phyloP scores from a whole-genome alignment of 2,797 vertebrate species.

The Cetoscarus ocellatus region DNA sequence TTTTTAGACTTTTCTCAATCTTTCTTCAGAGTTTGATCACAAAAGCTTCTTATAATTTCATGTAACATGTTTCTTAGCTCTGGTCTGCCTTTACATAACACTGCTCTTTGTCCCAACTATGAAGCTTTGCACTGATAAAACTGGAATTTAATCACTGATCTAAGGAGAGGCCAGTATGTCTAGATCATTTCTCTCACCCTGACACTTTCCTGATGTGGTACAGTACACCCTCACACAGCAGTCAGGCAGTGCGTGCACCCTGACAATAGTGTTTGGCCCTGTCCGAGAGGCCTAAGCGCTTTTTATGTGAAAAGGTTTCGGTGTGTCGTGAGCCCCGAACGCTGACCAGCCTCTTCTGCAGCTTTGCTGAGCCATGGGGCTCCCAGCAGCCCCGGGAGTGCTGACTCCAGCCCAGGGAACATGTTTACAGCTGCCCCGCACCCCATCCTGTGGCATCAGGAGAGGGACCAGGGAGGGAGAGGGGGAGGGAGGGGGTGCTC shows the following conservation, averaged over 20 bases:
- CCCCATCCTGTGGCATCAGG: slow-evolving; percentile 69
- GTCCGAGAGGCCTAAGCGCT: slow-evolving; percentile 73
- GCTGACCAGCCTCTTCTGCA: slow-evolving; percentile 83
- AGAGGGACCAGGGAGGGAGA: slow-evolving; percentile 41
- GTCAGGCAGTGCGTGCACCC: slow-evolving; percentile 56
- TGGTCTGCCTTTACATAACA: slow-evolving; percentile 16
- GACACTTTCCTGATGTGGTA: slow-evolving; percentile 50
- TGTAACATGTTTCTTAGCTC: slow-evolving; percentile 17
- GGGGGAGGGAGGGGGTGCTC: slow-evolving; percentile 15
- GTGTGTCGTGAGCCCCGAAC: slow-evolving; percentile 76
- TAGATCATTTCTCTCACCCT: slow-evolving; percentile 22
- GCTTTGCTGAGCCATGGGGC: slow-evolving; percentile 86
- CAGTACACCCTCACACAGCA: slow-evolving; percentile 52
- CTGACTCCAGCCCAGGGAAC: slow-evolving; percentile 86
- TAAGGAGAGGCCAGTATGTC: slow-evolving; percentile 4
- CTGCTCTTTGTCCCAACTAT: background rate
- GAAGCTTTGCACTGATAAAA: background rate
- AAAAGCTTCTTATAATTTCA: background rate
- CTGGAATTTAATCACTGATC: slow-evolving; percentile 3
- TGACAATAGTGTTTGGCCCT: slow-evolving; percentile 75
- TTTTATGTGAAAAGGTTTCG: slow-evolving; percentile 79
- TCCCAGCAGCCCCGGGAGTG: slow-evolving; percentile 80
- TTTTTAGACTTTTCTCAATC: background rate
- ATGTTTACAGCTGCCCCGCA: slow-evolving; percentile 81
- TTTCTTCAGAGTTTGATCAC: background rate